A percentile compares a stretch with the other conserved stretches of the same genome.
Conservation (phyloP, 2,888 invertebrate genomes). For the Colletes collaris region DNA sequence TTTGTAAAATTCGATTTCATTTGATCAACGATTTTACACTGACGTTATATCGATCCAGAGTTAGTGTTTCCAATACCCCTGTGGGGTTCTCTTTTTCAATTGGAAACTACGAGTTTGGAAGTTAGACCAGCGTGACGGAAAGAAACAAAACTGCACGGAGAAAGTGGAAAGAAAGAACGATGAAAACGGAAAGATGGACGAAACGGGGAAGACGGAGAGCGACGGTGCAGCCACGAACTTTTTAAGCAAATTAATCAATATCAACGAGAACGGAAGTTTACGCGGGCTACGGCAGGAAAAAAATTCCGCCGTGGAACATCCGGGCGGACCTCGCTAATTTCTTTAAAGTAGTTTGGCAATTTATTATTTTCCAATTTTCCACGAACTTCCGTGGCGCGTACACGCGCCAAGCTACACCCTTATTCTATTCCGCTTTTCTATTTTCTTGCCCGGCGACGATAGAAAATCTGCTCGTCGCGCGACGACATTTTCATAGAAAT, state of each 20-base stretch:
- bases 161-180: conserved; percentile 36
- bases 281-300: conserved; percentile 61
- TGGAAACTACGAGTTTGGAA: neutral
- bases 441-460: conserved; percentile 41
- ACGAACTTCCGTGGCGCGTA: conserved; percentile 65
- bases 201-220: conserved; percentile 48
- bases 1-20: too few species aligned
- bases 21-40: too few species aligned
- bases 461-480: conserved; percentile 39
- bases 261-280: conserved; percentile 76
- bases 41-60: neutral
- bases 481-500: conserved; percentile 28
- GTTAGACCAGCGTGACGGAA: neutral
- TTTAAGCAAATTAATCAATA: conserved; percentile 80
- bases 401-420: conserved; percentile 56
- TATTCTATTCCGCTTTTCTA: conserved; percentile 55
- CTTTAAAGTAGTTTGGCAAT: conserved; percentile 81
- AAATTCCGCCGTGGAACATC: conserved; percentile 60
- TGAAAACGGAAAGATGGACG: conserved; percentile 12
- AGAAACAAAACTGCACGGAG: conserved; percentile 41
- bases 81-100: neutral
- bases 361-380: conserved; percentile 81
- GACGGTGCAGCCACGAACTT: conserved; percentile 73
- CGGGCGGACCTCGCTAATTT: conserved; percentile 77
- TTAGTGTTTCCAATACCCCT: neutral